phyloP scores from a whole-genome alignment of 1,140 invertebrate species.

The Octopus sinensis region DNA sequence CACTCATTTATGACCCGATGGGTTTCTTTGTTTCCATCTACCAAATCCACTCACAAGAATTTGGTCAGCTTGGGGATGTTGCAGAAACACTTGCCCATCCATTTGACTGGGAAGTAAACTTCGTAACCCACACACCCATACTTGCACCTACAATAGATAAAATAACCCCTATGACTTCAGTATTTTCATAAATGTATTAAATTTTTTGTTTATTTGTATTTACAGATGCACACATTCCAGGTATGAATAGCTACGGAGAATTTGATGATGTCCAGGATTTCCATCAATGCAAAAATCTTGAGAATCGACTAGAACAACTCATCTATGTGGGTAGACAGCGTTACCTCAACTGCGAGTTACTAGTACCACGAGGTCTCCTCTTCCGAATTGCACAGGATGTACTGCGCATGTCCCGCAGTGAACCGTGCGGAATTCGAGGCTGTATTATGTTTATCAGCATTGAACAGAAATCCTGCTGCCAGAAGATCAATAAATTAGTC shows the following conservation, averaged over 20 bases:
- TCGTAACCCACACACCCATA: no score
- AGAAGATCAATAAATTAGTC: constrained; percentile 67
- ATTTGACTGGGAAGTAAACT: no score
- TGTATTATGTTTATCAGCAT: constrained; percentile 52
- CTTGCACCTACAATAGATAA: no score
- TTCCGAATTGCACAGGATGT: constrained; percentile 73
- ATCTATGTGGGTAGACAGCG: constrained; percentile 71
- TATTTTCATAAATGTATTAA: not conserved
- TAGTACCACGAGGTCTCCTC: constrained; percentile 75
- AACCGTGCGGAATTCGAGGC: constrained; percentile 74
- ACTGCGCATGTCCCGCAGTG: constrained; percentile 74
- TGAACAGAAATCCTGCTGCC: constrained; percentile 35
- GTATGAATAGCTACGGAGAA: constrained; percentile 29
- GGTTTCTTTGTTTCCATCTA: no score
- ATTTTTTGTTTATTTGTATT: not conserved
- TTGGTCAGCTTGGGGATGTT: no score
- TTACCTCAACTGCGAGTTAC: constrained; percentile 74
- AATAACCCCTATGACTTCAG: no score
- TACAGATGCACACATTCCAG: constrained; percentile 25
- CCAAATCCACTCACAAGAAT: no score
- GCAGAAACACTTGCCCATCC: no score
- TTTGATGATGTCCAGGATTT: constrained; percentile 23
- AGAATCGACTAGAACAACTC: constrained; percentile 67
- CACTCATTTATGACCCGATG: no score
- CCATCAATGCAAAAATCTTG: constrained; percentile 18